Conservation (phyloP, 64 coral and sea anemone species). For the Montipora efflorescens region DNA sequence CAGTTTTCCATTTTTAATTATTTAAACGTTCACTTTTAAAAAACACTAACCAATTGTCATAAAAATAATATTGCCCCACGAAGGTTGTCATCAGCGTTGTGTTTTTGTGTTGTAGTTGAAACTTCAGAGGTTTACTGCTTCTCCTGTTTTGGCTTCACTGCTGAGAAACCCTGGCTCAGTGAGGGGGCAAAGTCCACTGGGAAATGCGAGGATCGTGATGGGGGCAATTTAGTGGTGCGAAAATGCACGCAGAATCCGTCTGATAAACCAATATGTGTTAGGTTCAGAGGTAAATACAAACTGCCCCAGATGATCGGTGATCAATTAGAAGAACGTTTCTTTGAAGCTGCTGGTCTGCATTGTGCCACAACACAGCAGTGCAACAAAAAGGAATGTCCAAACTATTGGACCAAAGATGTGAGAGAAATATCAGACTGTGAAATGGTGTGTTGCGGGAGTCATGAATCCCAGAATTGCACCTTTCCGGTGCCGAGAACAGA, state of each 20-base stretch:
- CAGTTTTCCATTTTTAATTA: no score
- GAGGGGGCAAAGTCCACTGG: background rate
- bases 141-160: background rate
- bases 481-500: background rate
- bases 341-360: background rate
- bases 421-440: background rate
- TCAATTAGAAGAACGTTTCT: background rate
- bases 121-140: background rate
- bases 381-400: background rate
- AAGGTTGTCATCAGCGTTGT: background rate
- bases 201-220: background rate
- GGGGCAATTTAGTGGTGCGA: background rate
- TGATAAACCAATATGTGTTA: background rate
- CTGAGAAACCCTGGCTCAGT: background rate
- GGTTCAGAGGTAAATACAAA: background rate
- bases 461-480: background rate
- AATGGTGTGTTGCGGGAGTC: background rate
- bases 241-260: conserved; percentile 1
- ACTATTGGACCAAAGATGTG: conserved; percentile 21
- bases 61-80: no score
- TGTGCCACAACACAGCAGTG: background rate
- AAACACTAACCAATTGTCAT: no score
- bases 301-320: background rate
- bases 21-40: no score
- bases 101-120: conserved; percentile 7